Base-by-base conservation (phyloP, 2,888 invertebrate species). In the Coronaproctus castanopsis region DNA sequence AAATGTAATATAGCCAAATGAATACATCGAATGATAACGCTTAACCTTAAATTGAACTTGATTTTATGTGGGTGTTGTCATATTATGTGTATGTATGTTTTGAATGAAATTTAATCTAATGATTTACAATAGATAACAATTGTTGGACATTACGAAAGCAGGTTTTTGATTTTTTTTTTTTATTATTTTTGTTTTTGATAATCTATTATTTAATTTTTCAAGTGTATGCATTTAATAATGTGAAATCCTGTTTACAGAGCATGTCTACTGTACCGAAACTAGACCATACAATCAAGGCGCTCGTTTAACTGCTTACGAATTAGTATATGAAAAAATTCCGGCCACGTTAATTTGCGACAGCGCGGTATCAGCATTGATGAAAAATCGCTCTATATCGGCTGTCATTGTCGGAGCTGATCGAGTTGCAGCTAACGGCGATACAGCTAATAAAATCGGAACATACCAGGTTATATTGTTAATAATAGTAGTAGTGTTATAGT, bases 331-430 rank as follows among this genome's bases (percentile, higher is more conserved):
- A 67, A 83, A 85, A 70, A 87, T 96, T 66, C 93, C 95, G 2
- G 81, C 88, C 23, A 93, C 91, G 0, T 75, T 98, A 57, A 84
- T 98, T 63, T 88, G 93, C 68, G 98, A 98, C 71, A 88, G 87
- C 70, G 93, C 93, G 85, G 96, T 89, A 1, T 88, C 92, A 2
- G 85, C 89, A 20, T 76, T 95, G 54, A 87, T 98, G 86, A 82
- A 84, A 65, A 78, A 80, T 18, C 80, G 84, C 69, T 80, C 81
- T 64, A 84, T 98, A 61, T 81, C 83, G 48, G 95, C 92, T 0
- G 90, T 98, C 5, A 83, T 97, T n/a, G 93, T 96, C 21, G 98
- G 97, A 20, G 97, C 97, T 55, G 98, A 98, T 71, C 79, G 97
- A 70, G 91, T 87, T 69, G 91, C 89, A 18, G 82, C 85, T 1